Conservation (phyloP, 35 echinoderm and acorn worm species). For the Acanthaster planci region DNA sequence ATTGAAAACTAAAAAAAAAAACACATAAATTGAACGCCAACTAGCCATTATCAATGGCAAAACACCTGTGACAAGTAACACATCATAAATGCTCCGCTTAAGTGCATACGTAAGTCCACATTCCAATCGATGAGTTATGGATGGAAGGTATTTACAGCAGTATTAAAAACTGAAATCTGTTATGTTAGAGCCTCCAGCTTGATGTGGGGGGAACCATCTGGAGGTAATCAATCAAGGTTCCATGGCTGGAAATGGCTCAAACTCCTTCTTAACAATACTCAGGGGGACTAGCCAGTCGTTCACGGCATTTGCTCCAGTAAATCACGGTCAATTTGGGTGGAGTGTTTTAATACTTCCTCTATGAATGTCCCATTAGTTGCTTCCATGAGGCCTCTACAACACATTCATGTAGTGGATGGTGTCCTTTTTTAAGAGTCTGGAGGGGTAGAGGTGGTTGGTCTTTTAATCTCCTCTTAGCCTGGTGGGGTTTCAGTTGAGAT, state of each 20-base stretch:
- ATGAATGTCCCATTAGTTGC: not conserved
- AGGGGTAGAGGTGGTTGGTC: too few relatives aligned
- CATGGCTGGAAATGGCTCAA: not conserved
- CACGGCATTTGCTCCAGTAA: slow-evolving; percentile 2
- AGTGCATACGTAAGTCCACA: not conserved
- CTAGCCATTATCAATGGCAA: not conserved
- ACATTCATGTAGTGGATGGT: too few relatives aligned
- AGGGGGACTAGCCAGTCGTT: not conserved
- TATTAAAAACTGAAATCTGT: slow-evolving; percentile 1
- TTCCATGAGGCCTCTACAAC: too few relatives aligned
- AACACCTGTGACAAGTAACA: slow-evolving; percentile 22
- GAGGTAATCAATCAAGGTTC: slow-evolving; percentile 8
- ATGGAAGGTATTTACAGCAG: not conserved
- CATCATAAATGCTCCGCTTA: slow-evolving; percentile 14
- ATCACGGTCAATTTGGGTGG: slow-evolving; percentile 6
- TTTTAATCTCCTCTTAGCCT: too few relatives aligned
- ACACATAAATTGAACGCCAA: too few relatives aligned
- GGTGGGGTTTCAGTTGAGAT: too few relatives aligned
- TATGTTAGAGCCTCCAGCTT: not conserved
- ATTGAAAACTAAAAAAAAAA: too few relatives aligned
- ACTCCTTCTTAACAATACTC: not conserved
- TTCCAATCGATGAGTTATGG: slow-evolving; percentile 14
- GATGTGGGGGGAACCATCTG: not conserved
- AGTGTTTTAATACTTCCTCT: slow-evolving; percentile 23
- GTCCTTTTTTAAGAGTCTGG: too few relatives aligned